A percentile compares a stretch with the other conserved stretches of the same genome.
Conservation (phyloP, 1,140 invertebrate genomes). For the Matsumurasca onukii region DNA sequence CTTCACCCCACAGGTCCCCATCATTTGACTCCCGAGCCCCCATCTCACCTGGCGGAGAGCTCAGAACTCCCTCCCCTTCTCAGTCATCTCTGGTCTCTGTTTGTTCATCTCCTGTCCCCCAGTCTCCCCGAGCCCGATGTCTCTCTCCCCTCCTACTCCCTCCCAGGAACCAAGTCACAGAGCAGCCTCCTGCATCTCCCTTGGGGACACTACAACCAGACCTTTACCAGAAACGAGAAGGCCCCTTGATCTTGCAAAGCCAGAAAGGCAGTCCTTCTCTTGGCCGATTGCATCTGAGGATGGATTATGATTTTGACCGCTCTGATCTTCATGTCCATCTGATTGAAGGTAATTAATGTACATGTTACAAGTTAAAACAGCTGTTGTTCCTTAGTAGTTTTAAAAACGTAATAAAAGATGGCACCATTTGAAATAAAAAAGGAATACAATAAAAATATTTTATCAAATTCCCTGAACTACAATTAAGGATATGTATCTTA, state of each 20-base stretch:
- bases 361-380: too few species aligned
- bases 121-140: slow-evolving; percentile 50
- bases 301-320: slow-evolving; percentile 87
- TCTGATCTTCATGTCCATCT: slow-evolving; percentile 85
- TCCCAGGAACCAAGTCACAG: slow-evolving; percentile 37
- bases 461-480: too few species aligned
- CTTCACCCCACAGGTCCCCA: slow-evolving; percentile 57
- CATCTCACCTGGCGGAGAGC: slow-evolving; percentile 39
- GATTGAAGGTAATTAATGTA: slow-evolving; percentile 77
- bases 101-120: slow-evolving; percentile 45
- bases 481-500: too few species aligned
- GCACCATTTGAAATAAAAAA: too few species aligned
- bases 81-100: slow-evolving; percentile 60
- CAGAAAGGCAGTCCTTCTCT: slow-evolving; percentile 59
- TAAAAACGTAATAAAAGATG: too few species aligned
- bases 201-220: slow-evolving; percentile 85
- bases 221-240: slow-evolving; percentile 73
- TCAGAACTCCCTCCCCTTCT: slow-evolving; percentile 49
- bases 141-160: slow-evolving; percentile 71
- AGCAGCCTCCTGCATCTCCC: slow-evolving; percentile 62
- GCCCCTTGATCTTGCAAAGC: slow-evolving; percentile 67
- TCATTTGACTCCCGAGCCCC: slow-evolving; percentile 56
- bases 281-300: slow-evolving; percentile 77
- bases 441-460: too few species aligned
- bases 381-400: too few species aligned